Conservation (phyloP, 2,113 vertebrate genomes). For the Ophiodon elongatus region DNA sequence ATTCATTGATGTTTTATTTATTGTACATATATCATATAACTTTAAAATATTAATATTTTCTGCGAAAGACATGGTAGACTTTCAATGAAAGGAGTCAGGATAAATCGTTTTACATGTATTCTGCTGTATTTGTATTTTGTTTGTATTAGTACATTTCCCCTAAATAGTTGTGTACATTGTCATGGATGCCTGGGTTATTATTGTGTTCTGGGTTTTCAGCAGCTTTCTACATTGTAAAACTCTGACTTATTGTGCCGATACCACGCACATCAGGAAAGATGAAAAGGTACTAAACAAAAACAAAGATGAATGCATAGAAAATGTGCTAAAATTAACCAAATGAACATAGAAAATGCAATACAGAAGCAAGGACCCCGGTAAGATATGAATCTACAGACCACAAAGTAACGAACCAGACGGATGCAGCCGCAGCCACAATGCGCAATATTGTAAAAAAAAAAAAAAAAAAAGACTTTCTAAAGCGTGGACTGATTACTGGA, state of each 20-base stretch:
- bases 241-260: not conserved
- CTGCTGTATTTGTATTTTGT: not conserved
- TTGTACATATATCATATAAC: not conserved
- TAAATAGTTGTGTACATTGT: not conserved
- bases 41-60: not conserved
- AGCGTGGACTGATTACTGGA: not conserved
- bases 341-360: not conserved
- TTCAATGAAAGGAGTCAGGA: not conserved
- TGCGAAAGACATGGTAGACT: not conserved
- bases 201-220: not conserved
- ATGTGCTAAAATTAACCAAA: not conserved
- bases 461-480: not conserved
- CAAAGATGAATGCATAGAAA: not conserved
- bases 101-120: not conserved
- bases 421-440: not conserved
- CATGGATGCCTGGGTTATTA: not conserved
- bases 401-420: too few species aligned
- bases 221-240: not conserved
- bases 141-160: not conserved
- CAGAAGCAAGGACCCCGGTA: not conserved
- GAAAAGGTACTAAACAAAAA: not conserved
- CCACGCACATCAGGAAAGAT: not conserved
- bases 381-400: too few species aligned
- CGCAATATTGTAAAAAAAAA: not conserved
- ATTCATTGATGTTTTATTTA: conserved; percentile 10